Evolutionary conservation across 1,140 invertebrate genomes (phyloP).

Genomic region (Papilio xuthus): DNA sequence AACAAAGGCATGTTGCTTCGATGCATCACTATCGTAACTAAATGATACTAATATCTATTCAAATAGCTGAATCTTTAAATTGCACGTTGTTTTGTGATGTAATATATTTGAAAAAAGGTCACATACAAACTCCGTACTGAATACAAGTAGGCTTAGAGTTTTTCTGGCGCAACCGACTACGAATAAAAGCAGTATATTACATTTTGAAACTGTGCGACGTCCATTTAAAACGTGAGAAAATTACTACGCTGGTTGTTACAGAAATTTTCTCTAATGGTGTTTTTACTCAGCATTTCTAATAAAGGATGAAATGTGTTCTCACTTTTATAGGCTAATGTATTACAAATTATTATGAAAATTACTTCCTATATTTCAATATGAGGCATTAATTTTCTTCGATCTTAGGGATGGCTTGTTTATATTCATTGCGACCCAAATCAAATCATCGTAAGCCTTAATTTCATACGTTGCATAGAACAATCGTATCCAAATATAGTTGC

Average conservation of each 20-base stretch:
- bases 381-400: slow-evolving; percentile 7
- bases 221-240: slow-evolving; percentile 20
- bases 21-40: background rate
- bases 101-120: background rate
- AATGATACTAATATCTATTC: background rate
- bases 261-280: slow-evolving; percentile 32
- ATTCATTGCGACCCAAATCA: background rate
- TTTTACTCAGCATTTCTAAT: slow-evolving; percentile 34
- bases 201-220: slow-evolving; percentile 12
- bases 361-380: slow-evolving; percentile 30
- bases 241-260: slow-evolving; percentile 5
- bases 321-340: slow-evolving; percentile 29
- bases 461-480: background rate
- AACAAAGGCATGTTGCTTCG: background rate
- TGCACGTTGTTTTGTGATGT: background rate
- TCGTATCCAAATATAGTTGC: background rate
- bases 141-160: slow-evolving; percentile 12
- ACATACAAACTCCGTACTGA: background rate
- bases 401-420: background rate
- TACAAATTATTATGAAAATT: slow-evolving; percentile 18
- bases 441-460: background rate
- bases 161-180: slow-evolving; percentile 23
- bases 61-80: slow-evolving; percentile 21
- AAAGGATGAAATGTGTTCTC: slow-evolving; percentile 34
- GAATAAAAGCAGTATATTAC: slow-evolving; percentile 14